Conservation (phyloP, 2,113 vertebrate species). For the Sinocyclocheilus rhinocerous region DNA sequence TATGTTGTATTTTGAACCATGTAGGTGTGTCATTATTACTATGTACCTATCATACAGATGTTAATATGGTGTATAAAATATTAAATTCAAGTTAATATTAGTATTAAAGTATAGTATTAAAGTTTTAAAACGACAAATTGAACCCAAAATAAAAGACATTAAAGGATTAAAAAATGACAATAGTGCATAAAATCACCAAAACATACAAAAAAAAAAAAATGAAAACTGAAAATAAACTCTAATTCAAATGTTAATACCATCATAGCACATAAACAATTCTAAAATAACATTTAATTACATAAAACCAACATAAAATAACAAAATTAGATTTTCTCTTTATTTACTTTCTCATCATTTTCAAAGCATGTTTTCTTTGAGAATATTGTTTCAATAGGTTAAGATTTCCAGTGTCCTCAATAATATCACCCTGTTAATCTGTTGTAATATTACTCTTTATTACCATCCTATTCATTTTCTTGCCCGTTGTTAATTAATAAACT, state of each 20-base stretch:
- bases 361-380: not conserved
- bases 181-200: not conserved
- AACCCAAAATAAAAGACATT: not conserved
- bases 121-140: accelerated
- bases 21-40: not conserved
- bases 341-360: not conserved
- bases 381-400: not conserved
- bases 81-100: too few relatives aligned
- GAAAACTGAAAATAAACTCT: not conserved
- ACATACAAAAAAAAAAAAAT: too few relatives aligned
- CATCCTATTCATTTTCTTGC: not conserved
- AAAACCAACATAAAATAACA: too few relatives aligned
- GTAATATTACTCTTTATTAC: not conserved
- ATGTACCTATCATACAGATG: not conserved
- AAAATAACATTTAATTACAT: too few relatives aligned
- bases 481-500: not conserved
- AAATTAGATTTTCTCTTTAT: not conserved
- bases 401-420: not conserved
- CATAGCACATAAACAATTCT: too few relatives aligned
- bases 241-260: too few relatives aligned
- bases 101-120: too few relatives aligned
- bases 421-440: not conserved
- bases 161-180: not conserved
- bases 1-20: not conserved
- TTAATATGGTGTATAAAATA: not conserved